Conservation (phyloP, 2,888 invertebrate genomes). For the Scelioninae gen. 2 region DNA sequence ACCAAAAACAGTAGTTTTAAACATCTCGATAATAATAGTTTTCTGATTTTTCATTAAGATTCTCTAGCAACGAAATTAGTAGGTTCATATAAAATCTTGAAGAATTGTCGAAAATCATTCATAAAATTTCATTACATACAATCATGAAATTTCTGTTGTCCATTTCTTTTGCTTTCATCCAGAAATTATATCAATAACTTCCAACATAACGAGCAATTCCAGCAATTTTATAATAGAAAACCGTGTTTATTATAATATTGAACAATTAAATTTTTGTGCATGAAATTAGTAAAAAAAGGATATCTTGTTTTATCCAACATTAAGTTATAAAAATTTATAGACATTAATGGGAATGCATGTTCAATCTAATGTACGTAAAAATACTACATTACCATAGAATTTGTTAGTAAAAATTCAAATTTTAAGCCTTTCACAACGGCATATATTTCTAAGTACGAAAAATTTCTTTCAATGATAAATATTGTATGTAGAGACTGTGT, state of each 20-base stretch:
- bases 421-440: slow-evolving; percentile 3
- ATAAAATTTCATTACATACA: too few relatives aligned
- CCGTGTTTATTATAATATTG: not conserved
- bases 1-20: too few relatives aligned
- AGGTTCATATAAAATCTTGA: too few relatives aligned
- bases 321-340: not conserved
- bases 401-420: not conserved
- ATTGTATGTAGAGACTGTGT: not conserved
- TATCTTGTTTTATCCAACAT: not conserved
- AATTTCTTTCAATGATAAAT: not conserved
- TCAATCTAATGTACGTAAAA: not conserved
- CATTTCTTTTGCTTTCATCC: too few relatives aligned
- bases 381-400: not conserved
- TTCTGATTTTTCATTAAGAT: too few relatives aligned
- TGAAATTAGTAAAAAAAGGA: not conserved
- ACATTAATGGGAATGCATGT: not conserved
- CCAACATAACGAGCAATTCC: too few relatives aligned
- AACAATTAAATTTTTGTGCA: not conserved
- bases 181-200: too few relatives aligned
- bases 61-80: too few relatives aligned
- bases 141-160: too few relatives aligned
- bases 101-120: too few relatives aligned
- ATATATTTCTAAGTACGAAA: not conserved
- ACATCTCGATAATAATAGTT: too few relatives aligned
- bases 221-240: too few relatives aligned